phyloP scores from a whole-genome alignment of 2,797 vertebrate genomes.

The Macropodus opercularis region DNA sequence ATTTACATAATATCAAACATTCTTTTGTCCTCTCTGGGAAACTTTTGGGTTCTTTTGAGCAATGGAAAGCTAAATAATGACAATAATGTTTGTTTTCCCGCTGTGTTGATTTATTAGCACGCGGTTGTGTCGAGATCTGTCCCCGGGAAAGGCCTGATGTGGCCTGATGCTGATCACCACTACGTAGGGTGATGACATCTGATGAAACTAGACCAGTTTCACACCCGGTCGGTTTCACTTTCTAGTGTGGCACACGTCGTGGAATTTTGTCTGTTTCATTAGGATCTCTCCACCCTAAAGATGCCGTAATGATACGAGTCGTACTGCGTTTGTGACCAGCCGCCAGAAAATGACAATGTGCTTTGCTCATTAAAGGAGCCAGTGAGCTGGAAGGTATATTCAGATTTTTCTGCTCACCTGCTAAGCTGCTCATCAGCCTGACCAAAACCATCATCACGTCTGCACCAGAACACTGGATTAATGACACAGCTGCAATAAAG shows the following conservation, averaged over 20 bases:
- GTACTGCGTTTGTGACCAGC: conserved; percentile 61
- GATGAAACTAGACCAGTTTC: neutral
- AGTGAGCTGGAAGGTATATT: conserved; percentile 64
- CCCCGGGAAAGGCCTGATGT: conserved; percentile 1
- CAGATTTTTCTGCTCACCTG: conserved; percentile 38
- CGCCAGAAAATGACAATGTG: conserved; percentile 68
- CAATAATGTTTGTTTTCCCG: too few species aligned
- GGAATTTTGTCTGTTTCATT: conserved; percentile 30
- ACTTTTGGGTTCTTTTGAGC: too few species aligned
- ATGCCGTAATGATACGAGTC: conserved; percentile 57
- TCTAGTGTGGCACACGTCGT: neutral
- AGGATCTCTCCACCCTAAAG: conserved; percentile 53
- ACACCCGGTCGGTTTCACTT: conserved; percentile 4
- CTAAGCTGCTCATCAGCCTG: conserved; percentile 62
- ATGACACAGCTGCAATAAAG: conserved; percentile 45
- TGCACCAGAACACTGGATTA: conserved; percentile 51
- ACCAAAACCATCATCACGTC: conserved; percentile 57
- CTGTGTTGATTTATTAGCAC: too few species aligned
- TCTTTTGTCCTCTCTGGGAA: too few species aligned
- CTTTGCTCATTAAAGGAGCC: conserved; percentile 69
- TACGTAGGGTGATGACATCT: neutral
- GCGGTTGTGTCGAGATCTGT: neutral
- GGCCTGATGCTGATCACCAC: conserved; percentile 18
- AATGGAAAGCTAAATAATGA: too few species aligned
- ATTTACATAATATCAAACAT: too few species aligned